A percentile compares a stretch with the other conserved stretches of the same genome.
Conservation (phyloP, 2,888 invertebrate species). For the Diaprepes abbreviatus region DNA sequence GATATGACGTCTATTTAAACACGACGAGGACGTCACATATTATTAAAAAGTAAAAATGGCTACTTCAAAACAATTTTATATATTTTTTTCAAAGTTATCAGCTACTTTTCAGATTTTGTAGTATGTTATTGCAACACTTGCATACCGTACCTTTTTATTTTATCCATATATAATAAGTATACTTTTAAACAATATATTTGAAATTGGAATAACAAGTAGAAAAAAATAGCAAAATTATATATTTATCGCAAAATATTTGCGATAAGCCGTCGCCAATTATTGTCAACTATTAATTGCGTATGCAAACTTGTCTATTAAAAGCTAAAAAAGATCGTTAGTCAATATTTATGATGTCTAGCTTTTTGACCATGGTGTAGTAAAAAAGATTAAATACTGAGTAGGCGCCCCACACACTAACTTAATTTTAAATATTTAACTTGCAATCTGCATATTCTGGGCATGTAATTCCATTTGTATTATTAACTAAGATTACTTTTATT, state of each 20-base stretch:
- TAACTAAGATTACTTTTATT: slow-evolving; percentile 1
- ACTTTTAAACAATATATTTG: too few species aligned
- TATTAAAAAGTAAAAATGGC: too few species aligned
- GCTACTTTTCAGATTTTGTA: too few species aligned
- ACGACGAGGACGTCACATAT: too few species aligned
- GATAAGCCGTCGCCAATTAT: background rate
- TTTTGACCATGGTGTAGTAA: slow-evolving; percentile 7
- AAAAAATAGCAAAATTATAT: too few species aligned
- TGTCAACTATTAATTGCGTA: background rate
- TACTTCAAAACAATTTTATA: too few species aligned
- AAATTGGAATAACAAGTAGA: too few species aligned
- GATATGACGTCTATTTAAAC: too few species aligned
- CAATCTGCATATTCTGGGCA: background rate
- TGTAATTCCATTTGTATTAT: background rate
- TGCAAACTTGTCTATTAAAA: background rate
- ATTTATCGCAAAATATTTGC: slow-evolving; percentile 8
- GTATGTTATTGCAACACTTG: too few species aligned
- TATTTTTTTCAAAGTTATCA: too few species aligned
- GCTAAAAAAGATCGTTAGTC: background rate
- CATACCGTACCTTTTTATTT: too few species aligned
- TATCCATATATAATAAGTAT: too few species aligned
- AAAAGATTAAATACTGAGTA: background rate
- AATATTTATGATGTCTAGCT: slow-evolving; percentile 11
- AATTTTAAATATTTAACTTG: background rate
- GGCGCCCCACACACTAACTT: slow-evolving; percentile 9